These are phyloP conservation scores for Heliconius himera DNA, from an alignment of 1,140 invertebrate species.

Conservation along the genomic window DNA sequence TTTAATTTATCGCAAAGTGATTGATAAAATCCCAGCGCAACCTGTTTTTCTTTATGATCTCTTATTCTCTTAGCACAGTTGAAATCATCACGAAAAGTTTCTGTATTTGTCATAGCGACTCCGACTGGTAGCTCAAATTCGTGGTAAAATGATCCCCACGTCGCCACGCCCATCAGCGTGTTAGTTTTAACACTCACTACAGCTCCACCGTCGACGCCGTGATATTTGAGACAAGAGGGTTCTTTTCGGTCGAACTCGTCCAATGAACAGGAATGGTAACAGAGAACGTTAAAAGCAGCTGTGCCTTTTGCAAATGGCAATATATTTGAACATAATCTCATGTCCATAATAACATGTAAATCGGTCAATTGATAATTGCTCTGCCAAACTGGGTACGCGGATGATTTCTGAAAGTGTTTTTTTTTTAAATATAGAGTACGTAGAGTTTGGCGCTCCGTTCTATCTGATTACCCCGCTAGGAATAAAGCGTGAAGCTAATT, in stretches of 20 bases:
- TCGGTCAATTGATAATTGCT: slow-evolving; percentile 40
- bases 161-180: slow-evolving; percentile 55
- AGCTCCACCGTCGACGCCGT: slow-evolving; percentile 54
- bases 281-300: slow-evolving; percentile 51
- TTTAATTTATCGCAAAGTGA: slow-evolving; percentile 40
- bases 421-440: no score
- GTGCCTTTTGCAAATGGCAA: slow-evolving; percentile 38
- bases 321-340: slow-evolving; percentile 52
- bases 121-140: slow-evolving; percentile 57
- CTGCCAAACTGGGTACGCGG: neutral
- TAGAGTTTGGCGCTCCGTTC: no score
- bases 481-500: no score
- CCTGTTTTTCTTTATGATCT: slow-evolving; percentile 30
- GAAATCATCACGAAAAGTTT: slow-evolving; percentile 50
- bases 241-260: slow-evolving; percentile 35
- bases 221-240: slow-evolving; percentile 42
- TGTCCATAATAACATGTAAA: slow-evolving; percentile 45
- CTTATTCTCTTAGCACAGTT: slow-evolving; percentile 54
- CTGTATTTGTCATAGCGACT: slow-evolving; percentile 55
- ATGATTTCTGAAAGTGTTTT: neutral
- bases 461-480: no score
- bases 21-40: slow-evolving; percentile 47
- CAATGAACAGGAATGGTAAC: slow-evolving; percentile 57
- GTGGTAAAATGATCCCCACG: slow-evolving; percentile 49
- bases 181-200: slow-evolving; percentile 46